phyloP scores from a whole-genome alignment of 2,888 invertebrate genomes.

The Furcula furcula region DNA sequence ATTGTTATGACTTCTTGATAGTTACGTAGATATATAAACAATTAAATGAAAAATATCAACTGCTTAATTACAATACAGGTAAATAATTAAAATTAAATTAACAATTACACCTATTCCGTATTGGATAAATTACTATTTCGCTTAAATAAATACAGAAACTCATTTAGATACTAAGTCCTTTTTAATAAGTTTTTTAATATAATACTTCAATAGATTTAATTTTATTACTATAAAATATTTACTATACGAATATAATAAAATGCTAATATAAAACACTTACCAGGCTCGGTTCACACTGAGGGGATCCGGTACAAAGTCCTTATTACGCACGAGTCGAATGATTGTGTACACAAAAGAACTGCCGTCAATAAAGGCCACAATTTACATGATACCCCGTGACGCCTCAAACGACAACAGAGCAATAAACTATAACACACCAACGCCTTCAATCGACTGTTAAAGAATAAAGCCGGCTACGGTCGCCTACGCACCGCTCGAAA shows the following conservation, averaged over 20 bases:
- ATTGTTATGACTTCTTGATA: too few relatives aligned
- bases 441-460: constrained; percentile 76
- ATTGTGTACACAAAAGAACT: constrained; percentile 53
- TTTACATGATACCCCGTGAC: constrained; percentile 65
- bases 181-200: too few relatives aligned
- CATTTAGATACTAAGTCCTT: too few relatives aligned
- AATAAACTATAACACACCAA: constrained; percentile 79
- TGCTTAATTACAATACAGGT: too few relatives aligned
- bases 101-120: too few relatives aligned
- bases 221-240: constrained; percentile 4
- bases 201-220: background rate
- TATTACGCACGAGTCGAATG: constrained; percentile 54
- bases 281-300: constrained; percentile 42
- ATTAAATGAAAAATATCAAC: too few relatives aligned
- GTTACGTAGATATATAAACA: too few relatives aligned
- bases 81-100: too few relatives aligned
- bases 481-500: constrained; percentile 70
- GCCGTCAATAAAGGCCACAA: constrained; percentile 62
- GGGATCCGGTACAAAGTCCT: constrained; percentile 60
- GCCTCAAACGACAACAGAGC: constrained; percentile 58
- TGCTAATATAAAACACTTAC: constrained; percentile 39
- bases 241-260: constrained; percentile 15
- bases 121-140: too few relatives aligned
- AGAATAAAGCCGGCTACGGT: constrained; percentile 69
- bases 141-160: too few relatives aligned